A percentile compares a stretch with the other conserved stretches of the same genome.
phyloP scores from a whole-genome alignment of 2,113 vertebrate genomes.

The Andinoacara biseriatus region DNA sequence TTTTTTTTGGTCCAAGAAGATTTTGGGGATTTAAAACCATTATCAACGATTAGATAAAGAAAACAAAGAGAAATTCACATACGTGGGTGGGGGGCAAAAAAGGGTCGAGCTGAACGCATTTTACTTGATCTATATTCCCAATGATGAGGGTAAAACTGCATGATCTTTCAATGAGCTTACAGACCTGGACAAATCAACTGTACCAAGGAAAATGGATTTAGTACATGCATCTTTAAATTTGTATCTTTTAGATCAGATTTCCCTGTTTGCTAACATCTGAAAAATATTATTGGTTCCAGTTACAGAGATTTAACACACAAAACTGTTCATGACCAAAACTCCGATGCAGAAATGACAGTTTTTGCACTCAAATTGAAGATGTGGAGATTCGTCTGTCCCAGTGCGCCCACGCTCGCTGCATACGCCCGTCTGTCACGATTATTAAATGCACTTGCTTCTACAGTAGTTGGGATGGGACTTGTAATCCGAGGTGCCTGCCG shows the following conservation, averaged over 20 bases:
- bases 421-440: conserved; percentile 25
- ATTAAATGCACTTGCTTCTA: conserved; percentile 68
- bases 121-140: too few relatives aligned
- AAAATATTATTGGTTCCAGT: neutral
- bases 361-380: conserved; percentile 34
- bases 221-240: neutral
- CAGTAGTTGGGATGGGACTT: conserved; percentile 49
- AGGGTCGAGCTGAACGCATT: neutral
- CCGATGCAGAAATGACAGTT: neutral
- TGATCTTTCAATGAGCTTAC: neutral
- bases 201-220: too few relatives aligned
- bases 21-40: neutral
- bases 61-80: accelerated
- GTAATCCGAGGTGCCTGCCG: conserved; percentile 71
- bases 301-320: neutral
- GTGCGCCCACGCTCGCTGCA: conserved; percentile 14
- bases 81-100: accelerated
- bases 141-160: neutral
- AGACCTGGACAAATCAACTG: neutral
- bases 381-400: neutral
- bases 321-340: conserved; percentile 23
- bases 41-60: accelerated
- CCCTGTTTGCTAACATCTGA: neutral
- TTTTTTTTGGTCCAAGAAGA: neutral
- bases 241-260: neutral